Conservation (phyloP, 2,888 invertebrate species). For the Eupithecia subumbrata region DNA sequence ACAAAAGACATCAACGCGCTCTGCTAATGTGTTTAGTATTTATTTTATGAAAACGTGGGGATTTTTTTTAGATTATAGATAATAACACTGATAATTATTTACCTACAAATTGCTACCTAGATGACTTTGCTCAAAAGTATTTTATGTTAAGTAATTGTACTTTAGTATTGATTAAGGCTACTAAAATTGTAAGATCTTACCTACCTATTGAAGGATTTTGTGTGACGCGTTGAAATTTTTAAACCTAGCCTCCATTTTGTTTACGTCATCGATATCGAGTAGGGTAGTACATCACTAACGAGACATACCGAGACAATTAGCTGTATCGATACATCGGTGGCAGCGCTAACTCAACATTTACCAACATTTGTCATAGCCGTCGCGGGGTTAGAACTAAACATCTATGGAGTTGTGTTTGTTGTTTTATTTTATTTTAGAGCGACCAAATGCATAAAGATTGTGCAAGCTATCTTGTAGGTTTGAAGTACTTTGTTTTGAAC, state of each 20-base stretch:
- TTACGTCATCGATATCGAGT: slow-evolving; percentile 4
- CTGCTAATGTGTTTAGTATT: neutral
- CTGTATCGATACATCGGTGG: slow-evolving; percentile 64
- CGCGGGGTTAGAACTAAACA: slow-evolving; percentile 36
- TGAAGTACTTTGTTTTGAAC: too few species aligned
- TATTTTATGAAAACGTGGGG: neutral
- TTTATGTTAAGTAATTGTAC: neutral
- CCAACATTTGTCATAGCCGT: slow-evolving; percentile 74
- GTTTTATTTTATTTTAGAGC: too few species aligned
- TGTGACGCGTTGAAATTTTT: neutral
- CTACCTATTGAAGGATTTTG: neutral
- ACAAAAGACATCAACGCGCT: slow-evolving; percentile 42
- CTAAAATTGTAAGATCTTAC: neutral
- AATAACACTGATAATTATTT: neutral
- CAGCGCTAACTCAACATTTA: slow-evolving; percentile 70
- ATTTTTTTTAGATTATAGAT: neutral
- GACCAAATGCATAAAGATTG: too few species aligned
- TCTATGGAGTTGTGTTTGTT: slow-evolving; percentile 40
- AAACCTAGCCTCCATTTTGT: neutral
- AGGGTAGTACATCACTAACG: slow-evolving; percentile 53
- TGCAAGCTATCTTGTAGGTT: too few species aligned
- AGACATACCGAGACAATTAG: slow-evolving; percentile 75
- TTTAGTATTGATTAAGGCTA: neutral
- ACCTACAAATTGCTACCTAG: neutral
- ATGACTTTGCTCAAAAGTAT: neutral